Percentiles rank a stretch among this genome's conserved stretches.
Conservation (phyloP, 1,140 invertebrate genomes). For the Rhizoglyphus robini region DNA sequence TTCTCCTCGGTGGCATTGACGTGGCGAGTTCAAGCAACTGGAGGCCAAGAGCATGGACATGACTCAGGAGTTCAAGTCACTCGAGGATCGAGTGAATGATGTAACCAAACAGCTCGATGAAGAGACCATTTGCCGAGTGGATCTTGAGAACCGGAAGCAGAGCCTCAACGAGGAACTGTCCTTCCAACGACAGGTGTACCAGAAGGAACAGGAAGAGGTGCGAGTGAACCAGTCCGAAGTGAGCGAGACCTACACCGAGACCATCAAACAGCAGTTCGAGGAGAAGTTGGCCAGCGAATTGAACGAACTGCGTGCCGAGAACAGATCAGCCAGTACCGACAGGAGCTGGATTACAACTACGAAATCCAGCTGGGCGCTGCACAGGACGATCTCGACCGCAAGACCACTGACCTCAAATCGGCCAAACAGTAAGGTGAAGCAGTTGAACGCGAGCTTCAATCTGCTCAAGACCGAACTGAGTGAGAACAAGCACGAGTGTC, state of each 20-base stretch:
- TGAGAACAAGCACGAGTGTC: constrained; percentile 48
- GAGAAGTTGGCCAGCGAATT: constrained; percentile 76
- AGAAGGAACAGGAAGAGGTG: constrained; percentile 76
- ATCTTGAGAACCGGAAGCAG: constrained; percentile 82
- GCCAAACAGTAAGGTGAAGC: constrained; percentile 58
- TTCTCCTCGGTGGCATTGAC: constrained; percentile 90
- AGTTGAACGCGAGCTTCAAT: constrained; percentile 55
- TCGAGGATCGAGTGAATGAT: constrained; percentile 58
- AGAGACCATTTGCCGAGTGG: constrained; percentile 76
- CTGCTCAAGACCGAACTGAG: constrained; percentile 52
- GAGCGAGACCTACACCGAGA: constrained; percentile 59
- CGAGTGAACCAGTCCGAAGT: constrained; percentile 57
- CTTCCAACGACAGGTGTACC: constrained; percentile 59
- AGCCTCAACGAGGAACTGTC: constrained; percentile 76
- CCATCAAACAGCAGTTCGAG: constrained; percentile 81
- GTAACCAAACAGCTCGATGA: constrained; percentile 71
- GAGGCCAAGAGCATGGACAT: constrained; percentile 84
- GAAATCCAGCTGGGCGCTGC: constrained; percentile 35
- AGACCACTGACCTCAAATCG: constrained; percentile 44
- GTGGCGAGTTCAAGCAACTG: constrained; percentile 97
- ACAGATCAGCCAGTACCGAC: constrained; percentile 68
- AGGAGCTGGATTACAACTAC: constrained; percentile 46
- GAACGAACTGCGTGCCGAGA: constrained; percentile 76
- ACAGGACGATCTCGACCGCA: constrained; percentile 33
- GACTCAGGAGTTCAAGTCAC: constrained; percentile 55